A percentile compares a stretch with the other conserved stretches of the same genome.
phyloP scores from a whole-genome alignment of 2,888 invertebrate species.

The Lasius fuliginosus region DNA sequence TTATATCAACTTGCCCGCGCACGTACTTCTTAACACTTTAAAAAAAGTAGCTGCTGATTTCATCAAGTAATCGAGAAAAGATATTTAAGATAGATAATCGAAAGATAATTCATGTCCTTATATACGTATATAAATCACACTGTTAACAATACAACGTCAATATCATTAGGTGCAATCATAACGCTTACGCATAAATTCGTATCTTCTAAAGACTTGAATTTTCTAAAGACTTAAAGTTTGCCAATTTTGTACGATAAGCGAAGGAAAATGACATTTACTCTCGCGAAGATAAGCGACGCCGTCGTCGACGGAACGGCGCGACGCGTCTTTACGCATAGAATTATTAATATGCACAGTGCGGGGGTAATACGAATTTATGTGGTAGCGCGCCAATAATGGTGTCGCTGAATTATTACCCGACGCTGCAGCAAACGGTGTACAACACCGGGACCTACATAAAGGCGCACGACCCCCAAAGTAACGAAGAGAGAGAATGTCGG shows the following conservation, averaged over 20 bases:
- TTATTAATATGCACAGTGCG: constrained; percentile 42
- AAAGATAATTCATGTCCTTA: neutral
- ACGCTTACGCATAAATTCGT: neutral
- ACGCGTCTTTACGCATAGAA: constrained; percentile 37
- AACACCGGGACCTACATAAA: neutral
- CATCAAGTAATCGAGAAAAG: neutral
- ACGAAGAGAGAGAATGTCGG: constrained; percentile 17
- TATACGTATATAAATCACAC: neutral
- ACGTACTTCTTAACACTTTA: neutral
- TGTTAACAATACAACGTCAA: neutral
- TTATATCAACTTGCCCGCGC: neutral
- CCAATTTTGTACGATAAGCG: neutral
- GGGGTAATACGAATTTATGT: constrained; percentile 48
- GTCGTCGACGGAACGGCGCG: neutral
- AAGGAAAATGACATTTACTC: neutral
- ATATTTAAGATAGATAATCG: neutral
- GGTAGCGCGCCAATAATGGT: constrained; percentile 50
- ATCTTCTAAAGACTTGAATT: neutral
- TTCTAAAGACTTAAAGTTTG: no score
- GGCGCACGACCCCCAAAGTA: neutral
- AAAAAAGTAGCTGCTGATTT: neutral
- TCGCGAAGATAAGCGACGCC: neutral
- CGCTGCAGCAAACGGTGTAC: constrained; percentile 16
- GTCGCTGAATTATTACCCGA: constrained; percentile 51
- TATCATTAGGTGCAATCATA: no score